Conservation (phyloP, 2,888 invertebrate genomes). For the Pyrochroa serraticornis region DNA sequence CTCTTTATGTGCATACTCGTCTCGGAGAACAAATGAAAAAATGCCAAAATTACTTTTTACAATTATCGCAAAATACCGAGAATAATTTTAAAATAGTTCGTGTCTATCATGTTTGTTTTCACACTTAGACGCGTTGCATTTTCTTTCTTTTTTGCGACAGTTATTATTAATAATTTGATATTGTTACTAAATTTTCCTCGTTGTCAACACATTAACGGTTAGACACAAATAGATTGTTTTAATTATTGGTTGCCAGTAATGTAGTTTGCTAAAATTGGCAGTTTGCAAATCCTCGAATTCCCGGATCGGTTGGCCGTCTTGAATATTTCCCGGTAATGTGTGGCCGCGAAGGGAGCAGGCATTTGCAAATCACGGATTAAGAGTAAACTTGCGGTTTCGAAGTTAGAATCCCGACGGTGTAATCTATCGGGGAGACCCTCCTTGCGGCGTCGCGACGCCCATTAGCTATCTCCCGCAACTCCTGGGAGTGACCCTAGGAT, state of each 20-base stretch:
- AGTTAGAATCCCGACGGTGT: conserved; percentile 56
- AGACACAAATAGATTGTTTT: no score
- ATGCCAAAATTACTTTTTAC: conserved; percentile 25
- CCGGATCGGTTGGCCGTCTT: no score
- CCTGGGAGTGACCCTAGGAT: conserved; percentile 52
- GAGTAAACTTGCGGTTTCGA: conserved; percentile 48
- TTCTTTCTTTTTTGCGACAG: no score
- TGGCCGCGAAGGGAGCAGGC: conserved; percentile 40
- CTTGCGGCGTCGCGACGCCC: conserved; percentile 53
- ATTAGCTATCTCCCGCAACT: conserved; percentile 47
- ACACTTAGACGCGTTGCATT: no score
- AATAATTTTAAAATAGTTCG: no score
- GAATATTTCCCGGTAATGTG: conserved; percentile 26
- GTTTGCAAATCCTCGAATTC: no score
- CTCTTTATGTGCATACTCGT: conserved; percentile 28
- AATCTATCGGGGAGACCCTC: conserved; percentile 54
- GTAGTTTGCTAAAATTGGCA: no score
- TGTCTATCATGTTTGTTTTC: no score
- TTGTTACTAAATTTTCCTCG: no score
- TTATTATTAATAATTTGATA: no score
- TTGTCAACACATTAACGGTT: no score
- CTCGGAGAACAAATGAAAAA: conserved; percentile 23
- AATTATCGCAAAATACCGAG: not conserved
- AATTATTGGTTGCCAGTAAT: no score
- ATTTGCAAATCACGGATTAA: conserved; percentile 57